A percentile compares a stretch with the other conserved stretches of the same genome.
phyloP scores from a whole-genome alignment of 2,888 invertebrate genomes.

The Microctonus brassicae region DNA sequence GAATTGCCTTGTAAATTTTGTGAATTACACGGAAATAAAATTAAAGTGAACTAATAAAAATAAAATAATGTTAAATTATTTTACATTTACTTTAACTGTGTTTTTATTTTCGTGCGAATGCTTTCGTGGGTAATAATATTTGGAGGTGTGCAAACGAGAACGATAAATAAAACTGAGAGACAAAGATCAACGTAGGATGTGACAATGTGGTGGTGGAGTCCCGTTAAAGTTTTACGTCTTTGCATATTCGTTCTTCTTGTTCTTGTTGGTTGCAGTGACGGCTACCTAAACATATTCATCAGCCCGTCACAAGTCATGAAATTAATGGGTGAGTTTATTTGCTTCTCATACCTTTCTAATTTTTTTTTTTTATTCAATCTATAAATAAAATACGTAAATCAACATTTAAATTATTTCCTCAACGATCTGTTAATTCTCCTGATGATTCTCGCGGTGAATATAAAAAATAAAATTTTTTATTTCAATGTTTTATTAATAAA shows the following conservation, averaged over 20 bases:
- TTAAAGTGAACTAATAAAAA: not conserved
- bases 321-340: conserved; percentile 77
- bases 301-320: conserved; percentile 85
- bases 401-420: too few relatives aligned
- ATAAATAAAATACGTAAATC: not conserved
- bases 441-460: too few relatives aligned
- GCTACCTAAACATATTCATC: conserved; percentile 85
- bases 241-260: conserved; percentile 60
- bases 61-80: not conserved
- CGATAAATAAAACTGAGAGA: conserved; percentile 17
- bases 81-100: not conserved
- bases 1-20: too few relatives aligned
- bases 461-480: too few relatives aligned
- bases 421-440: too few relatives aligned
- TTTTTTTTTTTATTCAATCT: not conserved
- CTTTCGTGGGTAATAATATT: not conserved
- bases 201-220: conserved; percentile 63
- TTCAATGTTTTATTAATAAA: too few relatives aligned
- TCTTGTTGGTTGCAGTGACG: conserved; percentile 71
- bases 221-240: conserved; percentile 62
- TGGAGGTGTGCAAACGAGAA: not conserved
- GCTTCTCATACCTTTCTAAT: not conserved
- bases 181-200: conserved; percentile 52
- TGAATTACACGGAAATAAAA: too few relatives aligned
- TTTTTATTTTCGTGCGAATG: conserved; percentile 23